Evolutionary conservation across 92 coral and sea anemone species (phyloP).

Genomic region (Isaurus tuberculatus): DNA sequence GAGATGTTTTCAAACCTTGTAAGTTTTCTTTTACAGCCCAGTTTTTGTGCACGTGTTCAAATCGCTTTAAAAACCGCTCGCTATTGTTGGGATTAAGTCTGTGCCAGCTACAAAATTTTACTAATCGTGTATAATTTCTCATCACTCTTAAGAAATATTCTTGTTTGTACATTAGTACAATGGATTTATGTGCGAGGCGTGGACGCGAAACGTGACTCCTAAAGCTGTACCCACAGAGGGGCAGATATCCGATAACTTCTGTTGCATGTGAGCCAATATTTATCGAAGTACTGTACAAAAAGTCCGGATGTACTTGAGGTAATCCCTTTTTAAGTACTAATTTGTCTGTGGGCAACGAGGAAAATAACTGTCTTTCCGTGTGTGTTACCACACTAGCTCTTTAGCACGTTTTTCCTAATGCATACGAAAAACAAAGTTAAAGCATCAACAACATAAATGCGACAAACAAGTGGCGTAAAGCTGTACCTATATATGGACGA

Average conservation of each 20-base stretch:
- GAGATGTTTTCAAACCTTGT: conserved; percentile 14
- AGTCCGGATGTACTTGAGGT: conserved; percentile 47
- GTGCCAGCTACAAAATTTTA: background rate
- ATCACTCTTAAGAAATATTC: background rate
- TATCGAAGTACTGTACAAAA: conserved; percentile 47
- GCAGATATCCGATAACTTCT: conserved; percentile 17
- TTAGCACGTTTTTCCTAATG: conserved; percentile 25
- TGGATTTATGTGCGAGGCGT: background rate
- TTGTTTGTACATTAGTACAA: background rate
- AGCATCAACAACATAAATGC: background rate
- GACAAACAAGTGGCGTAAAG: background rate
- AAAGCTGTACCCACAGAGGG: conserved; percentile 9
- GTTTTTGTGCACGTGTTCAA: background rate
- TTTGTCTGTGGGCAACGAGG: conserved; percentile 36
- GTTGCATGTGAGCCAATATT: conserved; percentile 40
- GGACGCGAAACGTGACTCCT: conserved; percentile 39
- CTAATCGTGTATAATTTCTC: background rate
- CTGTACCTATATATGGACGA: background rate
- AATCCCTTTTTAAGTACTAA: conserved; percentile 45
- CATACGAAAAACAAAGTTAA: background rate
- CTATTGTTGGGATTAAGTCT: background rate
- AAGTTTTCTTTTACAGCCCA: background rate
- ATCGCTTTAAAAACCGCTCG: background rate
- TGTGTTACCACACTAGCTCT: background rate
- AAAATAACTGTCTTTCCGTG: conserved; percentile 35